phyloP scores from a whole-genome alignment of 2,888 invertebrate species.

The Carpatolechia fugitivella region DNA sequence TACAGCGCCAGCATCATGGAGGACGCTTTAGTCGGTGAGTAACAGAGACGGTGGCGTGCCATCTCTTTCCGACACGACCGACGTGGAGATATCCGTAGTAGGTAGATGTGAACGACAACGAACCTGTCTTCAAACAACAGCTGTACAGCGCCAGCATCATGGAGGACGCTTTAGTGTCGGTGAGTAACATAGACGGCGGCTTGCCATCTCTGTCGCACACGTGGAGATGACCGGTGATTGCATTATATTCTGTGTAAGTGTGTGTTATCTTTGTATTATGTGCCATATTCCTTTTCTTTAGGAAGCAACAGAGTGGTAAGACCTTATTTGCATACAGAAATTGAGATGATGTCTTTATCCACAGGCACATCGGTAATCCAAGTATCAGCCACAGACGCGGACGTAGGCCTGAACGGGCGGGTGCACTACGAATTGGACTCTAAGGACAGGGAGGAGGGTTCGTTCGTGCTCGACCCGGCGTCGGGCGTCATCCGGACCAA shows the following conservation, averaged over 20 bases:
- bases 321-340: no score
- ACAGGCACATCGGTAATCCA: slow-evolving; percentile 86
- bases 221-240: slow-evolving; percentile 96
- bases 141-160: slow-evolving; percentile 90
- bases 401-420: slow-evolving; percentile 92
- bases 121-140: slow-evolving; percentile 90
- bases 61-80: slow-evolving; percentile 91
- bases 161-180: slow-evolving; percentile 90
- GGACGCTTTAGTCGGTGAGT: slow-evolving; percentile 86
- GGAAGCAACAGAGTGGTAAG: no score
- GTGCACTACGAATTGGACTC: slow-evolving; percentile 88
- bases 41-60: slow-evolving; percentile 96
- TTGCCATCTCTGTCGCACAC: slow-evolving; percentile 94
- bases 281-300: no score
- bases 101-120: slow-evolving; percentile 96
- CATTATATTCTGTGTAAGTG: no score
- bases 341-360: background rate
- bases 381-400: slow-evolving; percentile 90
- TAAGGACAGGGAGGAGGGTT: slow-evolving; percentile 89
- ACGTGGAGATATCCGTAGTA: slow-evolving; percentile 96
- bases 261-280: no score
- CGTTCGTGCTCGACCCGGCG: slow-evolving; percentile 94
- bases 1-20: slow-evolving; percentile 92
- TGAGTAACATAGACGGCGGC: slow-evolving; percentile 96
- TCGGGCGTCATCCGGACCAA: slow-evolving; percentile 95